Conservation (phyloP, 2,113 vertebrate species). For the Callipepla californica region DNA sequence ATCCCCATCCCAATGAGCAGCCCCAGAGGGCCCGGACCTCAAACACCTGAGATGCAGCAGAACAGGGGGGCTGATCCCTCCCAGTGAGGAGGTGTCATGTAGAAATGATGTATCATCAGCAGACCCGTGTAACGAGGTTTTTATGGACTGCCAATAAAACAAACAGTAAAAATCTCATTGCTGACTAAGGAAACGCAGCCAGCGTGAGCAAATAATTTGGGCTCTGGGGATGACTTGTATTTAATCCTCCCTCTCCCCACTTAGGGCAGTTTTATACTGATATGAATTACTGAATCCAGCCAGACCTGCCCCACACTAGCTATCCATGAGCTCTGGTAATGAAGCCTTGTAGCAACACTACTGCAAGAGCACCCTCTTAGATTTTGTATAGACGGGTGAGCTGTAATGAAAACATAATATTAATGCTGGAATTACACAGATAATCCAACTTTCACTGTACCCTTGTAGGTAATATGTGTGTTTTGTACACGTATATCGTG, state of each 20-base stretch:
- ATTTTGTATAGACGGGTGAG: neutral
- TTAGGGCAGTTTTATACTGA: neutral
- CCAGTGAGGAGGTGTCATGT: neutral
- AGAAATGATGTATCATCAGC: neutral
- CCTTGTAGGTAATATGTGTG: rapidly evolving
- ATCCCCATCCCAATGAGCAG: neutral
- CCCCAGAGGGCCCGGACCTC: neutral
- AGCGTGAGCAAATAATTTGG: neutral
- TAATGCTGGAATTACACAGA: rapidly evolving
- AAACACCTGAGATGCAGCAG: rapidly evolving
- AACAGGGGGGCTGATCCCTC: neutral
- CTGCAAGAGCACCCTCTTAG: neutral
- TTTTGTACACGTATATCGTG: neutral
- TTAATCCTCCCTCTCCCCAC: neutral
- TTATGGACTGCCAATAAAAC: neutral
- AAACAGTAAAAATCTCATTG: neutral
- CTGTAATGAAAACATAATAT: neutral
- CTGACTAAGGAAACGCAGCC: neutral
- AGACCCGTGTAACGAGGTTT: neutral
- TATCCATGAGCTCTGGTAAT: rapidly evolving
- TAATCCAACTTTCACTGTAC: neutral
- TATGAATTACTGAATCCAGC: neutral
- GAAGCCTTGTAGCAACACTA: neutral
- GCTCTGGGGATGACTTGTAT: neutral
- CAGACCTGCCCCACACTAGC: neutral